These are phyloP conservation scores for Pagetopsis macropterus DNA, from an alignment of 2,797 vertebrate genomes.

Conservation along the genomic window DNA sequence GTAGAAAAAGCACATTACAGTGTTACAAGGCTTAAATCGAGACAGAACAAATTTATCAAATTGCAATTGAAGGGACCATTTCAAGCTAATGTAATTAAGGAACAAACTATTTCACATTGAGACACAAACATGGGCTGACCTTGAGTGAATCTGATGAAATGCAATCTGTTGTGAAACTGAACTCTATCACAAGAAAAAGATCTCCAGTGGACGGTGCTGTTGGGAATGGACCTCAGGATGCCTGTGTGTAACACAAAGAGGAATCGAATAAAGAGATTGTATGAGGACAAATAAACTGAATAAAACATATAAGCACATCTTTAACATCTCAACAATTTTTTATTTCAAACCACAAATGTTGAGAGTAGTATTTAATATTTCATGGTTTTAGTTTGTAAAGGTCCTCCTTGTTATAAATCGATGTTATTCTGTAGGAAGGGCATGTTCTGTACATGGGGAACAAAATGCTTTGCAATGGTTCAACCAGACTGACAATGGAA, in stretches of 20 bases:
- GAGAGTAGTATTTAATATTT: no score
- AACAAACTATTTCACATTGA: background rate
- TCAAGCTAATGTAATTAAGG: background rate
- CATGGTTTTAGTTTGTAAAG: no score
- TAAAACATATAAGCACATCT: background rate
- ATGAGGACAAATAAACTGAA: background rate
- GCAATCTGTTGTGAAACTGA: background rate
- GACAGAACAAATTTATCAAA: background rate
- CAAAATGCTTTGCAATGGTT: background rate
- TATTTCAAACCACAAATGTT: background rate
- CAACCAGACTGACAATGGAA: background rate
- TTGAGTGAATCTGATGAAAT: background rate
- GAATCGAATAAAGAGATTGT: background rate
- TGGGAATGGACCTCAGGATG: background rate
- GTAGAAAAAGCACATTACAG: no score
- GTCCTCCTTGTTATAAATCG: background rate
- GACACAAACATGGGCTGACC: constrained; percentile 3
- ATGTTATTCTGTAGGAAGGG: background rate
- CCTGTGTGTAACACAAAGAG: constrained; percentile 23
- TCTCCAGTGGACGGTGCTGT: background rate
- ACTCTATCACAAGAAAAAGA: background rate
- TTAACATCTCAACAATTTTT: background rate
- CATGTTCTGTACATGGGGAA: background rate
- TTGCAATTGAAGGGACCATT: background rate
- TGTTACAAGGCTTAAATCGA: background rate